A percentile compares a stretch with the other conserved stretches of the same genome.
Evolutionary conservation across 1,140 invertebrate genomes (phyloP).

Genomic region (Micrasema minimum): DNA sequence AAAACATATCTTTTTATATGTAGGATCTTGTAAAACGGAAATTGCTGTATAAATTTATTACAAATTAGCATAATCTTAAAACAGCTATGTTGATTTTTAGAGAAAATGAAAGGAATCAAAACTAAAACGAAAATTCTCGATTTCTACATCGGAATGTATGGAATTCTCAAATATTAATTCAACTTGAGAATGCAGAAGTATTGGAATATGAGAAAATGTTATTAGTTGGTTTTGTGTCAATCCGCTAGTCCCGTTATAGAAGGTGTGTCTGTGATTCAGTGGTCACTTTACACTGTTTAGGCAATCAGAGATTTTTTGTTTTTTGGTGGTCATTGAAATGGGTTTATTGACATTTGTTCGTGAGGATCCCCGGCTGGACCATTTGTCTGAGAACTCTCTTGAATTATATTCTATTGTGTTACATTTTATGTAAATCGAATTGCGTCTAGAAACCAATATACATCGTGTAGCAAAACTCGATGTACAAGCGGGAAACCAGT

Average conservation of each 20-base stretch:
- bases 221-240: constrained; percentile 38
- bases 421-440: constrained; percentile 1
- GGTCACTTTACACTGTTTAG: constrained; percentile 11
- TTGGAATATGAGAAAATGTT: background rate
- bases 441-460: background rate
- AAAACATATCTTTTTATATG: too few species aligned
- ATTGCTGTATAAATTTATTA: too few species aligned
- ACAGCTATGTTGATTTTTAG: too few species aligned
- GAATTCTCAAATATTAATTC: too few species aligned
- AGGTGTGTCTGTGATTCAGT: constrained; percentile 22
- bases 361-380: background rate
- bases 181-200: too few species aligned
- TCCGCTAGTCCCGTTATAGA: constrained; percentile 22
- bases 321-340: constrained; percentile 30
- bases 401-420: constrained; percentile 6
- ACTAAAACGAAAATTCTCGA: background rate
- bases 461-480: too few species aligned
- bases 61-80: too few species aligned
- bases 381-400: background rate
- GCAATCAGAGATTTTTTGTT: constrained; percentile 21
- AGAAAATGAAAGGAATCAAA: background rate
- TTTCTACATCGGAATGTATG: too few species aligned
- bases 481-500: too few species aligned
- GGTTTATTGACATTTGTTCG: constrained; percentile 34
- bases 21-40: too few species aligned